Conservation (phyloP, 2,888 invertebrate genomes). For the Brachycybe producta region DNA sequence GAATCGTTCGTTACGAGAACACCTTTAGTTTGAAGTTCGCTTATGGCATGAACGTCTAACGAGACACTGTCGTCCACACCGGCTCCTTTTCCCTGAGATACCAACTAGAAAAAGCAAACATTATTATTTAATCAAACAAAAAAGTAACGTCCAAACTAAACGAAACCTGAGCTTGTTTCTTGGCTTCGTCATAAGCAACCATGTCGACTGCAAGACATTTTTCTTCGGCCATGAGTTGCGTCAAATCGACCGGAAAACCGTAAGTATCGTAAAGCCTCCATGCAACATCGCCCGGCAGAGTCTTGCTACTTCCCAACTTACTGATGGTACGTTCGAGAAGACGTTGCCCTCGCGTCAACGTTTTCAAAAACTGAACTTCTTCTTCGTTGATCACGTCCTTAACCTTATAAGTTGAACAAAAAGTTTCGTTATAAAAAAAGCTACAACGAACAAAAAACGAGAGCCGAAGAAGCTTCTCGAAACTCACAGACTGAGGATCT, state of each 20-base stretch:
- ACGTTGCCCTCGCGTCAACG: conserved; percentile 75
- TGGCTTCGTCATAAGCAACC: conserved; percentile 79
- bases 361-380: conserved; percentile 93
- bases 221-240: conserved; percentile 95
- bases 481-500: conserved; percentile 66
- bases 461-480: background rate
- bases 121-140: background rate
- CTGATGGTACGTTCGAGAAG: conserved; percentile 79
- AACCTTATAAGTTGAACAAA: conserved; percentile 31
- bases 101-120: conserved; percentile 39
- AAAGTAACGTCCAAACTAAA: background rate
- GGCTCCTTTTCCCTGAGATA: conserved; percentile 74
- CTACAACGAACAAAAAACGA: background rate
- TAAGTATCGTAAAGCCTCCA: conserved; percentile 99
- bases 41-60: conserved; percentile 89
- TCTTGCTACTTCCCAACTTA: conserved; percentile 52
- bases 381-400: conserved; percentile 95
- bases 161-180: conserved; percentile 64
- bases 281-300: conserved; percentile 83
- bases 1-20: conserved; percentile 77
- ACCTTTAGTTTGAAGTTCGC: conserved; percentile 63
- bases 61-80: conserved; percentile 70
- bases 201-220: conserved; percentile 76
- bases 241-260: conserved; percentile 96
- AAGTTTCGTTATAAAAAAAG: background rate